Evolutionary conservation across 2,113 vertebrate species (phyloP), one percentile per base, ranked within the genome.

Genomic region (Cyprinodon brontotheroides): DNA sequence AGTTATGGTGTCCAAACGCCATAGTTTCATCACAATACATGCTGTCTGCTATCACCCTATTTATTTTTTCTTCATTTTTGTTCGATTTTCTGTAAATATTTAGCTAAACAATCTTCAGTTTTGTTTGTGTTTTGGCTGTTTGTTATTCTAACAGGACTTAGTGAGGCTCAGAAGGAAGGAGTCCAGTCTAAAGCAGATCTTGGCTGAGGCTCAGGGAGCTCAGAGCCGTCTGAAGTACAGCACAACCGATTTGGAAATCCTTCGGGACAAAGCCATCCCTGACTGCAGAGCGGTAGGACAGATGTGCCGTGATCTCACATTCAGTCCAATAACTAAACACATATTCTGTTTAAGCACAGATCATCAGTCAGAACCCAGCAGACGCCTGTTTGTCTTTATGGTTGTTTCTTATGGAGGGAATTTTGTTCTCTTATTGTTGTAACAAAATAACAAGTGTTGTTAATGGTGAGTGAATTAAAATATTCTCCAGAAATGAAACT

Each of bases 141-240:
- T 29, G 70, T 4, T 73, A 48, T 11, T 74, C 15, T 80, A 65
- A 61, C 87, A 99, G 98, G 89, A 81, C 20, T 90, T 98, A 79
- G 90, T 96, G 92, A 98, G 92, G 91, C 72, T 91, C 17, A 96
- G 68, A 68, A 90, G 95, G 37, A 99, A 97, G 80, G 97, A 99
- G 82, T 22, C 92, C 0, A 96, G 98, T 70, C 88, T 99, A 86
- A 98, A 96, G 65, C 95, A 96, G 78, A 85, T 97, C 68, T 86
- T 79, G 62, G 91, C 94, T 62, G 93, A 97, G 4, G 72, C 90
- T 78, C 95, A 94, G 0, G 97, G 98, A 22, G 94, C 69, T 70
- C 95, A 96, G 66, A 98, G 91, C 1, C 94, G 97, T 29, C 94
- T 98, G n/a, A 99, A 95, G 86, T 99, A 98, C 80, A 93, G 97